phyloP scores from a whole-genome alignment of 2,797 vertebrate species.

The Phrynocephalus vlangalii region DNA sequence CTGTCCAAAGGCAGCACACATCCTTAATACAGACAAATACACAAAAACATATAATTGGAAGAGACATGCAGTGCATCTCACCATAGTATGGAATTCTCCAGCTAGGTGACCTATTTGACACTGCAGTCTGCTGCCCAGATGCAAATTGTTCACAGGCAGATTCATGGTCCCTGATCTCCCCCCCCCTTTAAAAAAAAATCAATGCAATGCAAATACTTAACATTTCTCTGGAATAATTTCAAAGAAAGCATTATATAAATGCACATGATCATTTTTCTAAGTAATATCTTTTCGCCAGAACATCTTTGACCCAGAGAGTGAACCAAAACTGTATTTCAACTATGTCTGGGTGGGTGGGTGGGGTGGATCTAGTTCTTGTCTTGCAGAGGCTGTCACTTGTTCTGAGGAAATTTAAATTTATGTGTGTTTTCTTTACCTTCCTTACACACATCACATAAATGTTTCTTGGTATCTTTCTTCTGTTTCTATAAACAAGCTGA shows the following conservation, averaged over 20 bases:
- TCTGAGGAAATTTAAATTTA: constrained; percentile 64
- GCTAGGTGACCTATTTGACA: not conserved
- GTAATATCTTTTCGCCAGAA: constrained; percentile 8
- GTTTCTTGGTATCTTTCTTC: constrained; percentile 65
- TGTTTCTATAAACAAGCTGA: constrained; percentile 81
- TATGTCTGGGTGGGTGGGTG: not conserved
- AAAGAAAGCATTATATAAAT: not conserved
- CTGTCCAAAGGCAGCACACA: no score
- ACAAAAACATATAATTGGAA: not conserved
- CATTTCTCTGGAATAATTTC: not conserved
- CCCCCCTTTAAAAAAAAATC: no score
- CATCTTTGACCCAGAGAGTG: constrained; percentile 53
- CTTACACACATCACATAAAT: constrained; percentile 75
- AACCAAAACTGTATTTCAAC: constrained; percentile 61
- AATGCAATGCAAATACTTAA: not conserved
- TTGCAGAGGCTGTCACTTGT: constrained; percentile 58
- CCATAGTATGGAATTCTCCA: not conserved
- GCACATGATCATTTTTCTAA: constrained; percentile 37
- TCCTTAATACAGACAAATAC: no score
- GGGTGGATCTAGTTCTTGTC: constrained; percentile 52
- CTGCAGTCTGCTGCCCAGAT: not conserved
- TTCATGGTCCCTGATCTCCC: not conserved
- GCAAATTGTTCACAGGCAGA: not conserved
- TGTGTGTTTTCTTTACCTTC: constrained; percentile 59
- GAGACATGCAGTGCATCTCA: not conserved